These are phyloP conservation scores for Tiaroga cobitis DNA, from an alignment of 2,797 vertebrate species.

Conservation along the genomic window DNA sequence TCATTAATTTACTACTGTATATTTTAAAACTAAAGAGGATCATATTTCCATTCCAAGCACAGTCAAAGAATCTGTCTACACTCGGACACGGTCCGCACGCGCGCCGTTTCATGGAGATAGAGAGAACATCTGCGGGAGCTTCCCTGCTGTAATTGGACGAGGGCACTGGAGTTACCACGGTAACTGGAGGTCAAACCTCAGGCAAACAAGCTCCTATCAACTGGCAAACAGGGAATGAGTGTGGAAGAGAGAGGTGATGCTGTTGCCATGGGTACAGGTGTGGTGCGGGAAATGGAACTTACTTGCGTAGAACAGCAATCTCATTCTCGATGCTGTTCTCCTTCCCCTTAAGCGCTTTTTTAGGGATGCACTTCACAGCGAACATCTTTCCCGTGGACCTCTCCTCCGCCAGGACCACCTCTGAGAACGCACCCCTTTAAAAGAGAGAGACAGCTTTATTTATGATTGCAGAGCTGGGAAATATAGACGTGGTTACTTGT, in stretches of 20 bases:
- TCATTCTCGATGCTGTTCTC: conserved; percentile 99
- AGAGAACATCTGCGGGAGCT: conserved; percentile 19
- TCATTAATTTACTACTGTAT: neutral
- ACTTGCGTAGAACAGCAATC: conserved; percentile 94
- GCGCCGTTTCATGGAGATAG: neutral
- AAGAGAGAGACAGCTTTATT: conserved; percentile 12
- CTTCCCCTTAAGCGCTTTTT: conserved; percentile 97
- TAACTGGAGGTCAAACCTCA: conserved; percentile 47
- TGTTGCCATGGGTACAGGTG: conserved; percentile 49
- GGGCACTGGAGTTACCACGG: conserved; percentile 40
- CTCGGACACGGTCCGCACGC: neutral
- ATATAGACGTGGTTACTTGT: neutral
- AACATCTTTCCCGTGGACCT: conserved; percentile 89
- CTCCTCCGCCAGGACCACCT: conserved; percentile 95
- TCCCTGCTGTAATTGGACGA: conserved; percentile 33
- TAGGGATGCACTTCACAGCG: conserved; percentile 96
- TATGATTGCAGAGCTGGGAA: neutral
- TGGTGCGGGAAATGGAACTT: conserved; percentile 68
- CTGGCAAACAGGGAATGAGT: conserved; percentile 15
- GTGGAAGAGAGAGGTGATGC: conserved; percentile 25
- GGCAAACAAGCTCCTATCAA: conserved; percentile 34
- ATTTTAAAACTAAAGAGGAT: neutral
- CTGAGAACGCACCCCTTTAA: conserved; percentile 91
- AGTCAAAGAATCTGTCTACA: neutral
- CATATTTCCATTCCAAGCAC: neutral